Conservation (phyloP, 2,113 vertebrate genomes). For the Percopsis transmontana region DNA sequence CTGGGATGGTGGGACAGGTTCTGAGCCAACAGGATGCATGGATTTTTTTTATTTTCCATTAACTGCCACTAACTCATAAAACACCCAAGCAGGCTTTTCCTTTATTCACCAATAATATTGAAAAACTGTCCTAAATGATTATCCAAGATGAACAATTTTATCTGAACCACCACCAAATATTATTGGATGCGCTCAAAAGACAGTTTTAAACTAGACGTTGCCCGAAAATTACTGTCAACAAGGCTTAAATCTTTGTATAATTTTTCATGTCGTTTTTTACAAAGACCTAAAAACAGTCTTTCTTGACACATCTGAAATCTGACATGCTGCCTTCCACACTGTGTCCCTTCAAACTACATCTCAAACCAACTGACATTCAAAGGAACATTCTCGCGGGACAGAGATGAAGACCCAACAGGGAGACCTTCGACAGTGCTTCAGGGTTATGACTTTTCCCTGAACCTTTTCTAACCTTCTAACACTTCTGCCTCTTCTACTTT, state of each 20-base stretch:
- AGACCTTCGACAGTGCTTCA: too few relatives aligned
- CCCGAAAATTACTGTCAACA: too few relatives aligned
- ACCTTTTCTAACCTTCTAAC: too few relatives aligned
- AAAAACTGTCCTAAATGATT: too few relatives aligned
- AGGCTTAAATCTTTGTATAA: background rate
- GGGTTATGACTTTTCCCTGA: too few relatives aligned
- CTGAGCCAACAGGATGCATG: background rate
- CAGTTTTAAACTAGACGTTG: too few relatives aligned
- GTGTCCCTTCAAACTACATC: background rate
- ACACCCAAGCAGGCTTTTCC: background rate
- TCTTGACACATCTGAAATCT: too few relatives aligned
- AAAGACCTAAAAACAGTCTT: too few relatives aligned
- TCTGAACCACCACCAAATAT: too few relatives aligned
- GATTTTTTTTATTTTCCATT: constrained; percentile 4
- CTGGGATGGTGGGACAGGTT: background rate
- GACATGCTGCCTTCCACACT: too few relatives aligned
- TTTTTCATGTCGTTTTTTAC: background rate
- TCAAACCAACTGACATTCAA: background rate
- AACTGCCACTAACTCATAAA: constrained; percentile 14
- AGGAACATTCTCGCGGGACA: background rate
- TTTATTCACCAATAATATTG: background rate
- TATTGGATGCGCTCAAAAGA: too few relatives aligned
- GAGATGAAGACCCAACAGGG: background rate
- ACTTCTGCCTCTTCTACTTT: background rate
- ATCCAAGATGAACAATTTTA: too few relatives aligned